A percentile compares a stretch with the other conserved stretches of the same genome.
These are phyloP conservation scores for Saxidomus purpurata DNA, from an alignment of 1,140 invertebrate genomes.

Conservation along the genomic window DNA sequence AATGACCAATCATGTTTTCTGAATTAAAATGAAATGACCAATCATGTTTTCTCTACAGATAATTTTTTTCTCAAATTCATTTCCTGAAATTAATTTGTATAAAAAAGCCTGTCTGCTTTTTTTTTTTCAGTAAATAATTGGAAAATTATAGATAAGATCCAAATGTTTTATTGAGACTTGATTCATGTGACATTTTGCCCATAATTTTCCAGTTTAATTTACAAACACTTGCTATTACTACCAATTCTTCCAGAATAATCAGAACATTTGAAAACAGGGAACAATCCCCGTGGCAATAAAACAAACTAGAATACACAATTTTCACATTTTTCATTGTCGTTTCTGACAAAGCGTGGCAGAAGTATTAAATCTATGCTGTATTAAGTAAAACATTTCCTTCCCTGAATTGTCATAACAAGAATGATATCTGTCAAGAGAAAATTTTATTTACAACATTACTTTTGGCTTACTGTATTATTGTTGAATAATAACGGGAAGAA, in stretches of 20 bases:
- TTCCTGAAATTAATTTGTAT: too few relatives aligned
- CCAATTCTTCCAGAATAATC: constrained; percentile 37
- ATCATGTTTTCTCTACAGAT: too few relatives aligned
- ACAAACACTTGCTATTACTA: constrained; percentile 44
- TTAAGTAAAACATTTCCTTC: constrained; percentile 52
- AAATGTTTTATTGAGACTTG: constrained; percentile 8
- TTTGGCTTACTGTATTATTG: constrained; percentile 31
- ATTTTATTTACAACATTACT: constrained; percentile 43
- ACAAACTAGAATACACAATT: constrained; percentile 33
- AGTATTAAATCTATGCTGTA: constrained; percentile 57
- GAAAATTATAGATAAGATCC: constrained; percentile 55
- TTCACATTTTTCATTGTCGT: constrained; percentile 56
- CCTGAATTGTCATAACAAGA: not conserved
- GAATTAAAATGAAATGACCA: too few relatives aligned
- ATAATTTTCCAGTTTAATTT: constrained; percentile 55
- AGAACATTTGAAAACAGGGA: constrained; percentile 39
- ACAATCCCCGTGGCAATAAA: constrained; percentile 48
- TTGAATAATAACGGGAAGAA: not conserved
- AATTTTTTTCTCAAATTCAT: too few relatives aligned
- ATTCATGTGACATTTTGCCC: constrained; percentile 54
- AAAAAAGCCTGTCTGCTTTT: too few relatives aligned
- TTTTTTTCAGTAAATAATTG: constrained; percentile 44
- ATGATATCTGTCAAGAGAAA: constrained; percentile 43
- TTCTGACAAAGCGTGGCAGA: constrained; percentile 53
- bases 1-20: too few relatives aligned